These are phyloP conservation scores for Netelia fuscicornis DNA, from an alignment of 2,888 invertebrate genomes.

Conservation along the genomic window DNA sequence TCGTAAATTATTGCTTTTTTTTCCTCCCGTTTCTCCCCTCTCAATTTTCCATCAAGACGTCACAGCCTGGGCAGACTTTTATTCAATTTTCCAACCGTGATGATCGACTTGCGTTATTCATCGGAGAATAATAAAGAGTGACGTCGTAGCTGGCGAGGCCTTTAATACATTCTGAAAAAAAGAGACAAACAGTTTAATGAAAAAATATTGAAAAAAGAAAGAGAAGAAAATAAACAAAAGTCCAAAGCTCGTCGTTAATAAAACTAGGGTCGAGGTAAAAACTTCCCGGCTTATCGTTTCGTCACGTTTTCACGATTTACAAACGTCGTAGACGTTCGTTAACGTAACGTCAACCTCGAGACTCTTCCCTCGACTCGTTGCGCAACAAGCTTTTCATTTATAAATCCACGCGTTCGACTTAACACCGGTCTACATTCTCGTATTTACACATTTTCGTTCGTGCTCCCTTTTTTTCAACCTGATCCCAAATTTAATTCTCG, in stretches of 20 bases:
- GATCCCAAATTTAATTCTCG: background rate
- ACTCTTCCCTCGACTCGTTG: background rate
- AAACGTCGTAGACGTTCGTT: background rate
- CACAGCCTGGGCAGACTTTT: background rate
- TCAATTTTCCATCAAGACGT: background rate
- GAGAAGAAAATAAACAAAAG: too few species aligned
- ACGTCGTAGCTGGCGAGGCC: too few species aligned
- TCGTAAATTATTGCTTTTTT: too few species aligned
- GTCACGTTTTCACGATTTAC: slow-evolving; percentile 17
- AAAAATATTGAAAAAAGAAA: too few species aligned
- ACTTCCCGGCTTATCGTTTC: background rate
- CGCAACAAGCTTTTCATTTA: slow-evolving; percentile 26
- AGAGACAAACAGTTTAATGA: background rate
- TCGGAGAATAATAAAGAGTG: too few species aligned
- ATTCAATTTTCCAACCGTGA: too few species aligned
- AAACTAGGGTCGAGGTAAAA: too few species aligned
- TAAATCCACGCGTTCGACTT: slow-evolving; percentile 24
- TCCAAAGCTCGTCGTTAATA: too few species aligned
- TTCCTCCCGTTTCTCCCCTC: too few species aligned
- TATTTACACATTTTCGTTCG: background rate
- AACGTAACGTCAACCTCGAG: background rate
- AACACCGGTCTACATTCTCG: background rate
- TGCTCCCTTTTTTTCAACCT: background rate
- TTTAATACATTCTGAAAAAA: background rate
- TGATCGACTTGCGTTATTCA: too few species aligned